Conservation (phyloP, 2,113 vertebrate species). For the Takifugu bimaculatus region DNA sequence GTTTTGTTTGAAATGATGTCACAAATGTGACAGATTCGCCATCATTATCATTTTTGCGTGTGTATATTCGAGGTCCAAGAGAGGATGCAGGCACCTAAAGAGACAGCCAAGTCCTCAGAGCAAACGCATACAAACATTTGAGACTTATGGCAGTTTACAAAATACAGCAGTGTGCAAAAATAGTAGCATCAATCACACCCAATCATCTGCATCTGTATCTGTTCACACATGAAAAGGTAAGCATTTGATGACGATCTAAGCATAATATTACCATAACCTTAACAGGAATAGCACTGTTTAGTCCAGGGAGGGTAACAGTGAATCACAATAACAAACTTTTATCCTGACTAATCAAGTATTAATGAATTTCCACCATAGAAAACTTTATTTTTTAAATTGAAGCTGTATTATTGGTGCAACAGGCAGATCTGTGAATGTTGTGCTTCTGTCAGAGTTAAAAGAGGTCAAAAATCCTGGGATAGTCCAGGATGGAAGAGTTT, state of each 20-base stretch:
- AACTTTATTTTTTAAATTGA: neutral
- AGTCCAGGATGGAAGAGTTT: constrained; percentile 1
- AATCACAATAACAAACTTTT: constrained; percentile 22
- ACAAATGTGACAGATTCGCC: neutral
- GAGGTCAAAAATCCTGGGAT: constrained; percentile 29
- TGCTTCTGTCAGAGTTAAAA: constrained; percentile 25
- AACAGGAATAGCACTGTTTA: constrained; percentile 27
- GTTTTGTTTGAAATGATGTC: neutral
- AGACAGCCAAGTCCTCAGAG: constrained; percentile 32
- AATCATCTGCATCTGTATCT: constrained; percentile 23
- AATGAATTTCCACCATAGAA: constrained; percentile 1
- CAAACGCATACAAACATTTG: constrained; percentile 45
- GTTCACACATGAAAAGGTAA: neutral
- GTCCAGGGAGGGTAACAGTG: neutral
- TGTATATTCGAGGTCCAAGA: constrained; percentile 16
- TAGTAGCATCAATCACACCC: neutral
- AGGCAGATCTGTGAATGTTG: constrained; percentile 33
- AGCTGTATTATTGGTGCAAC: neutral
- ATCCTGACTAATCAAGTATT: constrained; percentile 4
- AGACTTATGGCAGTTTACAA: constrained; percentile 45
- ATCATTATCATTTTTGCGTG: constrained; percentile 10
- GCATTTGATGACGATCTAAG: neutral
- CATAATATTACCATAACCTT: constrained; percentile 1
- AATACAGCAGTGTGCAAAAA: constrained; percentile 21
- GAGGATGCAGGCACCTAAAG: constrained; percentile 21